Evolutionary conservation across 2,113 vertebrate species (phyloP), one percentile per base, ranked within the genome.

Genomic region (Malurus melanocephalus): DNA sequence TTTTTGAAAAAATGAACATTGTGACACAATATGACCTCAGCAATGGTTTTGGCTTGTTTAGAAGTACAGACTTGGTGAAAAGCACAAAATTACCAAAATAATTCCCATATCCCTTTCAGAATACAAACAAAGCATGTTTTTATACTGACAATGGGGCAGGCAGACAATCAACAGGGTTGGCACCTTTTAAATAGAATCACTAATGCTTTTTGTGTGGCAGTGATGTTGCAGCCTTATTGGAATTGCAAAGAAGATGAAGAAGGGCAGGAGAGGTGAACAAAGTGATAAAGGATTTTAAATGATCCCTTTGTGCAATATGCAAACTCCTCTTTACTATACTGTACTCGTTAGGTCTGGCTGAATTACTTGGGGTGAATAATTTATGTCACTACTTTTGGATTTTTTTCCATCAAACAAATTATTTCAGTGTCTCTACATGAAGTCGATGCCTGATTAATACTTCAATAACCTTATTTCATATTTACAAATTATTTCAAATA

Each of bases 181-280:
- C 80, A 93, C 51, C 62, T 90, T 88, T 94, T 87, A 75, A 93
- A 93, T 79, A 94, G 62, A 93, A 85, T 81, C 67, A 84, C 43
- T 93, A 93, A 93, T 76, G 67, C 35, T 91, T 66, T 93, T 94
- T 79, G 46, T 91, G 80, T 88, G 73, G 73, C 76, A 61, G 49
- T 48, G 57, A 71, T 91, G 89, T 78, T 91, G 51, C 73, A 90
- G 51, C 55, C 80, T 81, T 90, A 93, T 76, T 91, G 74, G 90
- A 94, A 95, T 93, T 96, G 77, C 80, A 93, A 93, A 94, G 62
- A 79, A 89, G 74, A 84, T 52, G 69, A 87, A 80, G 60, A 73
- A 91, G 43, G 80, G 74, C 77, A 91, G 90, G 35, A 81, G 59
- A 81, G 80, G 83, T 91, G 80, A 93, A 73, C 38, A 87, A 89